phyloP scores from a whole-genome alignment of 2,797 vertebrate species.

The Myotis planiceps region DNA sequence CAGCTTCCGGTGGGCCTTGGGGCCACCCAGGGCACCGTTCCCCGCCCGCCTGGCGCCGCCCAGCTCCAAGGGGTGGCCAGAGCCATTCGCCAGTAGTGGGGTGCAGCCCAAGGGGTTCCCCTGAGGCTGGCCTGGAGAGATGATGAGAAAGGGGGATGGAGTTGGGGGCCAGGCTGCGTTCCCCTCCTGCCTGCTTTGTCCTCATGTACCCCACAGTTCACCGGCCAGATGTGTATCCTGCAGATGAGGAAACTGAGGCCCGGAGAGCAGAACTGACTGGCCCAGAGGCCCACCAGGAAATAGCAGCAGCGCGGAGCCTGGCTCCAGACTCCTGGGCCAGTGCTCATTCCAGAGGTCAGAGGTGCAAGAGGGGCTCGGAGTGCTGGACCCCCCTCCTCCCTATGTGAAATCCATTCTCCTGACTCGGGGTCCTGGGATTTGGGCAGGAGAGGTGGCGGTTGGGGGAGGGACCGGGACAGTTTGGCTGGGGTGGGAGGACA shows the following conservation, averaged over 20 bases:
- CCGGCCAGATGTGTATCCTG: background rate
- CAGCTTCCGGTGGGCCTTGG: slow-evolving; percentile 91
- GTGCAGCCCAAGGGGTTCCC: slow-evolving; percentile 87
- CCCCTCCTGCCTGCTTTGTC: background rate
- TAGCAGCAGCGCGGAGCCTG: background rate
- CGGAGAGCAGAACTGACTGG: background rate
- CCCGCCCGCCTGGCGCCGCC: slow-evolving; percentile 83
- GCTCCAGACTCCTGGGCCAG: background rate
- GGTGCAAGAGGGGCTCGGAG: background rate
- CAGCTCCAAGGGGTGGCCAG: slow-evolving; percentile 84
- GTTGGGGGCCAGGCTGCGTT: background rate
- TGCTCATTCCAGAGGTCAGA: background rate
- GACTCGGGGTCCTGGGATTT: background rate
- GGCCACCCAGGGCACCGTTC: slow-evolving; percentile 85
- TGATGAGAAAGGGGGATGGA: background rate
- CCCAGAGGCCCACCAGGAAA: background rate
- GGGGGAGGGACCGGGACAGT: background rate
- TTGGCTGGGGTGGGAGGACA: background rate
- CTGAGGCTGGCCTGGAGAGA: slow-evolving; percentile 92
- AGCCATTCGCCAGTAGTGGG: slow-evolving; percentile 88
- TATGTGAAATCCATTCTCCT: background rate
- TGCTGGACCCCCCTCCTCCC: background rate
- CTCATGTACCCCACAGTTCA: background rate
- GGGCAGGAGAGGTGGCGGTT: fast-evolving
- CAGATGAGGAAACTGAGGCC: slow-evolving; percentile 24